phyloP scores from a whole-genome alignment of 2,797 vertebrate species.

The Esox masquinongy region DNA sequence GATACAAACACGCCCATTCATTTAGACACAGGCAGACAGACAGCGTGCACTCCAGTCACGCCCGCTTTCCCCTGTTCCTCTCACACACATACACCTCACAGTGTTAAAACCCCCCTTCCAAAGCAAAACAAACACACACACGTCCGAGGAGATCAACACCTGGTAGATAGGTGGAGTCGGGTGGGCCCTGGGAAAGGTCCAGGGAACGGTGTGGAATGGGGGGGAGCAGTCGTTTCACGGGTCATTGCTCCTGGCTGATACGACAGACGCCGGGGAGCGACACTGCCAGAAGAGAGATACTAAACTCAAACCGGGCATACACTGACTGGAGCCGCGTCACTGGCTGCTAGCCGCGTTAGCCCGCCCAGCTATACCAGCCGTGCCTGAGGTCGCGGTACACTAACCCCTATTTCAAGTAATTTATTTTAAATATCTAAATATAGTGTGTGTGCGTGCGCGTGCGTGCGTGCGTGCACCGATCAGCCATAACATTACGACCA shows the following conservation, averaged over 20 bases:
- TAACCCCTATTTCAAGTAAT: too few relatives aligned
- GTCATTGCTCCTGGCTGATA: conserved; percentile 71
- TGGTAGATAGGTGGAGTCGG: background rate
- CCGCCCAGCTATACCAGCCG: too few relatives aligned
- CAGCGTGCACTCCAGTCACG: background rate
- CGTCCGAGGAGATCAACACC: background rate
- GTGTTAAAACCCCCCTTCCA: conserved; percentile 4
- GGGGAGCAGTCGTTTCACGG: conserved; percentile 72
- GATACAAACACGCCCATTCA: background rate
- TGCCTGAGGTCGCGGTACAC: too few relatives aligned
- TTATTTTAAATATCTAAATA: too few relatives aligned
- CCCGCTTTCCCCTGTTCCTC: background rate
- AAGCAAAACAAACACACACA: conserved; percentile 9
- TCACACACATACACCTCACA: background rate
- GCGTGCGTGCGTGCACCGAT: too few relatives aligned
- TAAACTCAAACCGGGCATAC: conserved; percentile 12
- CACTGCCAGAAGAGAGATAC: background rate
- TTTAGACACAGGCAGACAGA: background rate
- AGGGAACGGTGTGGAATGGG: conserved; percentile 46
- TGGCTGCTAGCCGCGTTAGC: background rate
- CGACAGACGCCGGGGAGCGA: conserved; percentile 64
- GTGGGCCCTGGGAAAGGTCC: conserved; percentile 44
- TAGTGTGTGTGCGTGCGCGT: too few relatives aligned
- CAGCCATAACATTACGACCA: too few relatives aligned
- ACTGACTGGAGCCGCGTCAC: background rate